phyloP scores from a whole-genome alignment of 2,113 vertebrate genomes.

The Neodon shergylaensis region DNA sequence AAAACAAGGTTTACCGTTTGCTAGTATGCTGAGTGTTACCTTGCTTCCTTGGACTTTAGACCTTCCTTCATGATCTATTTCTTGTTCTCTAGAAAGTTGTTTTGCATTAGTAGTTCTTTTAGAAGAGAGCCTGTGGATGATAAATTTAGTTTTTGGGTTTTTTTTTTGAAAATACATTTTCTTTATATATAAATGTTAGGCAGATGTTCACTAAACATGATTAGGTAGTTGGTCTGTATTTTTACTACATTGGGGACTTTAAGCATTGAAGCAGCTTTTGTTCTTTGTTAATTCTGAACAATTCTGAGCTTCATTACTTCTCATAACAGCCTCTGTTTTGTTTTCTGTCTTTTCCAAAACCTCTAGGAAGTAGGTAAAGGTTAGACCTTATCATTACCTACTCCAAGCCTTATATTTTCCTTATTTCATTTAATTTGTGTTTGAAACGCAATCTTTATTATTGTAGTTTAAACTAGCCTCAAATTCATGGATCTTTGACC shows the following conservation, averaged over 20 bases:
- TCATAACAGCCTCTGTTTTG: neutral
- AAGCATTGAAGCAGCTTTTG: neutral
- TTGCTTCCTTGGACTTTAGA: neutral
- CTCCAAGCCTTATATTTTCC: neutral
- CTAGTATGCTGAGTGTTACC: neutral
- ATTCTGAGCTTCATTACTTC: neutral
- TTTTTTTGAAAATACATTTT: neutral
- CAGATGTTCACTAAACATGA: neutral
- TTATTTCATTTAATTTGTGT: neutral
- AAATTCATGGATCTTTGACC: neutral
- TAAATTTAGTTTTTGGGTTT: neutral
- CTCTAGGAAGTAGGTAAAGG: neutral
- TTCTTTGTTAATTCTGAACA: neutral
- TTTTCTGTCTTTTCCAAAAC: neutral
- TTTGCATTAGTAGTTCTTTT: neutral
- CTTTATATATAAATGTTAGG: too few relatives aligned
- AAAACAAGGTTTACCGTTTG: neutral
- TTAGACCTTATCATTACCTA: neutral
- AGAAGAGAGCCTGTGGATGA: neutral
- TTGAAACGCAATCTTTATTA: too few relatives aligned
- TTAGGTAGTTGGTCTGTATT: neutral
- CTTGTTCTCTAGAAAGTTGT: neutral
- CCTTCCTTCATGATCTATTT: slow-evolving; percentile 10
- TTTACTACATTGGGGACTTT: neutral
- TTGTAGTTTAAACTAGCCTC: neutral